These are phyloP conservation scores for Cassiopea andromeda DNA, from an alignment of 30 jellyfish, hydroid and myxozoan species.

Conservation along the genomic window DNA sequence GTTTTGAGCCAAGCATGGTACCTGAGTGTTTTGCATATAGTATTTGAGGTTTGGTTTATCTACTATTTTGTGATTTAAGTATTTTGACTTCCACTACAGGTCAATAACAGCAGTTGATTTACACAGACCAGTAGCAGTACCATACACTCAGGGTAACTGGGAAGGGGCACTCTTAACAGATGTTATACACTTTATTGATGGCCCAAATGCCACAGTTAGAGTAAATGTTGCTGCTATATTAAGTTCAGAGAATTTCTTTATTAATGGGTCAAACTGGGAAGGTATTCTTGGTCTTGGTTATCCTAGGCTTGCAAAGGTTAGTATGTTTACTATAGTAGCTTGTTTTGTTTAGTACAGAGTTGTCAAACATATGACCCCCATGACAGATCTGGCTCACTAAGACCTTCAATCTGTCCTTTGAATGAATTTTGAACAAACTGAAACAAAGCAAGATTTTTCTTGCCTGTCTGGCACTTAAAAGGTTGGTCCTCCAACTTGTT, in stretches of 20 bases:
- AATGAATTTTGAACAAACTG: no score
- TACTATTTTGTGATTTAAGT: neutral
- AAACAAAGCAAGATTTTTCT: no score
- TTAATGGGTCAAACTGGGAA: conserved; percentile 98
- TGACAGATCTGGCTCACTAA: no score
- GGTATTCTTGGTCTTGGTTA: conserved; percentile 99
- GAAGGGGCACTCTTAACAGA: conserved; percentile 96
- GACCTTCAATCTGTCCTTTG: no score
- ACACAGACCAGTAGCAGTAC: conserved; percentile 99
- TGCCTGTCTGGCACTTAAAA: no score
- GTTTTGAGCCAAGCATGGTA: no score
- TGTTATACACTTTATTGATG: conserved; percentile 87
- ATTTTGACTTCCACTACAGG: conserved; percentile 35
- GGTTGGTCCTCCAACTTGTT: no score
- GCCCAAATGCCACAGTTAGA: conserved; percentile 92
- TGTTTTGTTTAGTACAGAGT: no score
- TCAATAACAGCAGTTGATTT: conserved; percentile 86
- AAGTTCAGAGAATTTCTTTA: conserved; percentile 95
- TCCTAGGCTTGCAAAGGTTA: conserved; percentile 91
- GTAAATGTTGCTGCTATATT: conserved; percentile 90
- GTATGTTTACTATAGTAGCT: neutral
- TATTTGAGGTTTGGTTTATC: no score
- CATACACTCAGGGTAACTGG: conserved; percentile 99
- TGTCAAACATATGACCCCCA: no score
- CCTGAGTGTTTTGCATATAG: no score